Conservation (phyloP, 2,888 invertebrate species). For the Cryptocheilus praepositus region DNA sequence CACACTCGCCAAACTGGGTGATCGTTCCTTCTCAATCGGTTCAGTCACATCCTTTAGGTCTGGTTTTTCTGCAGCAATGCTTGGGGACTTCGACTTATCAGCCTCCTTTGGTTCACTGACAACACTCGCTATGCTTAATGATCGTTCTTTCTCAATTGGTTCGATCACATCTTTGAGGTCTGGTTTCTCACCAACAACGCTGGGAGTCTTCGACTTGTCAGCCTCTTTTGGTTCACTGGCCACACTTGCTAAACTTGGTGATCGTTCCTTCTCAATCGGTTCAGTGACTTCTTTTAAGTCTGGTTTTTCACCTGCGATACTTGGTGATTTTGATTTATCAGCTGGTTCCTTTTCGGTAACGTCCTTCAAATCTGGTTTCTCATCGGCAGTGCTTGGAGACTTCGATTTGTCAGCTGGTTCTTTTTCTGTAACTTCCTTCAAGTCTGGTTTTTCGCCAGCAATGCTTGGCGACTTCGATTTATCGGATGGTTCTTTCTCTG, state of each 20-base stretch:
- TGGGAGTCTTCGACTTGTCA: constrained; percentile 27
- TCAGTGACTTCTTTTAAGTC: constrained; percentile 22
- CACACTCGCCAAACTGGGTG: constrained; percentile 9
- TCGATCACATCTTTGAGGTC: constrained; percentile 22
- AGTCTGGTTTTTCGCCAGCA: constrained; percentile 25
- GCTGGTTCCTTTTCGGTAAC: too few species aligned
- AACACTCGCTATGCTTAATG: constrained; percentile 11
- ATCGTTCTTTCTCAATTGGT: constrained; percentile 18
- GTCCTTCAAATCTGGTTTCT: constrained; percentile 29
- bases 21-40: constrained; percentile 20
- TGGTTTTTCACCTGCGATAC: constrained; percentile 39
- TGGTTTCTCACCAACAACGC: constrained; percentile 26
- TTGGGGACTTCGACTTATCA: not conserved
- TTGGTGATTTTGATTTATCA: constrained; percentile 48
- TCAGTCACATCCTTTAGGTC: constrained; percentile 17
- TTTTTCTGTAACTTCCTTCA: constrained; percentile 30
- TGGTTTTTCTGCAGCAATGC: not conserved
- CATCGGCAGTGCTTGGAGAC: constrained; percentile 49
- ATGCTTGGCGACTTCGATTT: constrained; percentile 36
- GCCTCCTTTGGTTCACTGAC: constrained; percentile 4
- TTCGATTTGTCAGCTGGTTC: constrained; percentile 35
- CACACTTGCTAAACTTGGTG: constrained; percentile 18
- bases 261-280: constrained; percentile 13
- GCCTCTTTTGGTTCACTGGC: constrained; percentile 3
- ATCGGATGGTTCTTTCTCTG: constrained; percentile 13